Evolutionary conservation across 2,113 vertebrate genomes (phyloP).

Genomic region (Capreolus pygargus): DNA sequence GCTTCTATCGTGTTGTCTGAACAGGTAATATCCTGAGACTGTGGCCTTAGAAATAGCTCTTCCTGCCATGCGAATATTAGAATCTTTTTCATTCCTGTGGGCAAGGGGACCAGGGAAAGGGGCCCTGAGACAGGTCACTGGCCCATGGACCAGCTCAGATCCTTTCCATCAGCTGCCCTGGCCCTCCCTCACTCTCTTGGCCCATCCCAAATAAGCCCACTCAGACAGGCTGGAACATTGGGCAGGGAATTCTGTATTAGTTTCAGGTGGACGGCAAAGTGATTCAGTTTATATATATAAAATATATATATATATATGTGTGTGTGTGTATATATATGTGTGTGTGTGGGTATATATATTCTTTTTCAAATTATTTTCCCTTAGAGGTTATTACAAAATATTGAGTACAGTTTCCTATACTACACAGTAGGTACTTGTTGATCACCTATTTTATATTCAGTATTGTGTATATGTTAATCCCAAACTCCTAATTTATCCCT

Average conservation of each 20-base stretch:
- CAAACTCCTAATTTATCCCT: background rate
- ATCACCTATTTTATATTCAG: background rate
- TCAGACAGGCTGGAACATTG: background rate
- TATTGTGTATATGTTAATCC: background rate
- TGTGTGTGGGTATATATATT: background rate
- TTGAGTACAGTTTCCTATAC: background rate
- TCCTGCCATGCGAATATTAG: background rate
- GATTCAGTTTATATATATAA: background rate
- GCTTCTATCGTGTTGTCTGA: background rate
- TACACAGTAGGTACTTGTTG: background rate
- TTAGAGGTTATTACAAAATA: background rate
- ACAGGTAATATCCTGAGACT: background rate
- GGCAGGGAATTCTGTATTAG: background rate
- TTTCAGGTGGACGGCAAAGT: background rate
- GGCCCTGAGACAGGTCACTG: background rate
- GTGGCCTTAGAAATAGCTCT: background rate
- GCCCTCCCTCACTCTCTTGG: background rate
- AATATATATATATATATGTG: fast-evolving
- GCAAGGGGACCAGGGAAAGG: background rate
- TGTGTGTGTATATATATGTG: too few relatives aligned
- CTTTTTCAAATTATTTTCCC: background rate
- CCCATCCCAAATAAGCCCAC: background rate
- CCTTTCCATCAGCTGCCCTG: background rate
- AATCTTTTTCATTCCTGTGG: background rate
- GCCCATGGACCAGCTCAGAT: background rate